Percentiles rank a stretch among this genome's conserved stretches.
These are phyloP conservation scores for Pipistrellus nathusii DNA, from an alignment of 2,797 vertebrate genomes.

Conservation along the genomic window DNA sequence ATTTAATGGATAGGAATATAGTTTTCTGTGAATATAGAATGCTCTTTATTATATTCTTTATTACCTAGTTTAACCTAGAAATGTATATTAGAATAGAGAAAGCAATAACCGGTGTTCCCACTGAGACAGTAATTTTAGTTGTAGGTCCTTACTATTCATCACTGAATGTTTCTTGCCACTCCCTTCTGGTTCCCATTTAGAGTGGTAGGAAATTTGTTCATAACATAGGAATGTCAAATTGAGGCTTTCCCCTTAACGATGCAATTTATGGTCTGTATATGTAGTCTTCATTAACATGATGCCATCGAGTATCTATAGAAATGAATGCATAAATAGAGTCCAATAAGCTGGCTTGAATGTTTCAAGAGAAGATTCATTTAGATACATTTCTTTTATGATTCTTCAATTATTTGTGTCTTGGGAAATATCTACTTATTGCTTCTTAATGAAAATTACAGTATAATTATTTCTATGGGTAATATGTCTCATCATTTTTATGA, in stretches of 20 bases:
- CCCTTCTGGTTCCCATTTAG: background rate
- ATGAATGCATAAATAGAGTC: background rate
- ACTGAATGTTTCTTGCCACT: too few species aligned
- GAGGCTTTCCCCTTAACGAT: background rate
- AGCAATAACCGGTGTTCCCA: background rate
- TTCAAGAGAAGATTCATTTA: conserved; percentile 7
- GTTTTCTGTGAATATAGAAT: background rate
- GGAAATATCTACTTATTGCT: background rate
- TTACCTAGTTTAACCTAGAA: background rate
- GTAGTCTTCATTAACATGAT: background rate
- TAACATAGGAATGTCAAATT: background rate
- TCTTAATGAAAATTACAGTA: background rate
- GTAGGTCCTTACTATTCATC: background rate
- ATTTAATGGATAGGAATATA: background rate
- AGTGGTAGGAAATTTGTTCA: background rate
- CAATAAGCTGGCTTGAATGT: background rate
- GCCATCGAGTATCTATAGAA: background rate
- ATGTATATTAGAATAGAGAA: background rate
- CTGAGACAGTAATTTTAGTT: background rate
- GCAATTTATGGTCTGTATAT: background rate
- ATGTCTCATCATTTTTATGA: conserved; percentile 16
- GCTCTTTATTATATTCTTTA: background rate
- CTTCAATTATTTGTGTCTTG: background rate
- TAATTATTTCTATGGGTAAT: background rate
- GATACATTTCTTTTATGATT: background rate